These are phyloP conservation scores for Ibidorhyncha struthersii DNA, from an alignment of 2,113 vertebrate species.

Conservation along the genomic window DNA sequence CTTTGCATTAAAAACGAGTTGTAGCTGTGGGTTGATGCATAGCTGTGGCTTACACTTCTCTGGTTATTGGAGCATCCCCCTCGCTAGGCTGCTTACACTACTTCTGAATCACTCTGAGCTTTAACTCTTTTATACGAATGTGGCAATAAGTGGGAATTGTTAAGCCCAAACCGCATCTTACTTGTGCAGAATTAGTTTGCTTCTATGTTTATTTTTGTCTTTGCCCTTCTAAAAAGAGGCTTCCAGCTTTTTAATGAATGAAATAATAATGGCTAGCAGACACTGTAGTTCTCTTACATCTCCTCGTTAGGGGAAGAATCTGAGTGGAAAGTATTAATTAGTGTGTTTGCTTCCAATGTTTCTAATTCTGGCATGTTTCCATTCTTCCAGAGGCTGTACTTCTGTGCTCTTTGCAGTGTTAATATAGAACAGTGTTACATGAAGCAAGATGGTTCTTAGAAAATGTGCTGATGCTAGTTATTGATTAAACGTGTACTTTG, in stretches of 20 bases:
- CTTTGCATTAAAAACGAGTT: rapidly evolving
- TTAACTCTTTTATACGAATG: neutral
- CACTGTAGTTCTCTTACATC: neutral
- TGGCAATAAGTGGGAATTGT: too few relatives aligned
- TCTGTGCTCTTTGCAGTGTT: neutral
- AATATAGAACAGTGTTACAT: neutral
- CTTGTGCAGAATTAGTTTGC: neutral
- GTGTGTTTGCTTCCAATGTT: neutral
- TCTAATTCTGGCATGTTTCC: neutral
- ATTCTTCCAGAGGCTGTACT: neutral
- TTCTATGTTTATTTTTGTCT: neutral
- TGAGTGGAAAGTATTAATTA: neutral
- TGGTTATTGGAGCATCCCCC: rapidly evolving
- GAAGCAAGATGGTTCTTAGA: neutral
- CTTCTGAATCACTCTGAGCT: neutral
- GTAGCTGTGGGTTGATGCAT: neutral
- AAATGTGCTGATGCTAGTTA: slow-evolving; percentile 23
- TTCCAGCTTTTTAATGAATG: neutral
- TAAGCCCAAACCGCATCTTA: neutral
- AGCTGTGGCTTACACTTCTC: rapidly evolving
- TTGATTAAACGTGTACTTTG: slow-evolving; percentile 31
- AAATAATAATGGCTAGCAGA: neutral
- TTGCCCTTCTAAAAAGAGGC: neutral
- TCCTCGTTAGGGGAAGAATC: neutral
- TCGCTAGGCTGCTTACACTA: rapidly evolving